These are phyloP conservation scores for Neoarius graeffei DNA, from an alignment of 2,113 vertebrate genomes.

Conservation along the genomic window DNA sequence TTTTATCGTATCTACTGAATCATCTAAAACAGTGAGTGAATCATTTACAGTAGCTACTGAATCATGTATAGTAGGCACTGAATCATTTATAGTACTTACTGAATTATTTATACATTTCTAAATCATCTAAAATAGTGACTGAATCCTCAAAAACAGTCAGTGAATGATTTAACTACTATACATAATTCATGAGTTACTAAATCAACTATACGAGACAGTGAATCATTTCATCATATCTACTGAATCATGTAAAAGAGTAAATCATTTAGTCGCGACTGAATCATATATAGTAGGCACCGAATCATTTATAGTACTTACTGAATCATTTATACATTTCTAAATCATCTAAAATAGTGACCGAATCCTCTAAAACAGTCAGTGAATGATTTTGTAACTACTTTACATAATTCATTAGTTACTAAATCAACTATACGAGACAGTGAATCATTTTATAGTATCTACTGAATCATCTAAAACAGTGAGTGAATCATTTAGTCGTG, in stretches of 20 bases:
- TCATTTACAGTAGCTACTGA: neutral
- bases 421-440: neutral
- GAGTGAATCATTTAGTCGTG: neutral
- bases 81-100: neutral
- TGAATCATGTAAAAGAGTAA: neutral
- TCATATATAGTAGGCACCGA: neutral
- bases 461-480: neutral
- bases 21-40: neutral
- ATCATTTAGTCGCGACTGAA: neutral
- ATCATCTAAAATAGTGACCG: neutral
- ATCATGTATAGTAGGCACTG: neutral
- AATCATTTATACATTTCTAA: neutral
- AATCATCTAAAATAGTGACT: neutral
- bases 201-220: too few relatives aligned
- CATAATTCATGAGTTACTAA: too few relatives aligned
- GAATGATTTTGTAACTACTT: neutral
- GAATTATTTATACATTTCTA: neutral
- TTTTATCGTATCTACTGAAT: too few relatives aligned
- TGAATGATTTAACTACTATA: too few relatives aligned
- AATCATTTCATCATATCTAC: neutral
- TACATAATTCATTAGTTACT: too few relatives aligned
- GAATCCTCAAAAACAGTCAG: too few relatives aligned
- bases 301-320: neutral
- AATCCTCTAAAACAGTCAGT: neutral
- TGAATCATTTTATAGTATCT: neutral